Conservation (phyloP, 2,888 invertebrate genomes). For the Dryomyza anilis region DNA sequence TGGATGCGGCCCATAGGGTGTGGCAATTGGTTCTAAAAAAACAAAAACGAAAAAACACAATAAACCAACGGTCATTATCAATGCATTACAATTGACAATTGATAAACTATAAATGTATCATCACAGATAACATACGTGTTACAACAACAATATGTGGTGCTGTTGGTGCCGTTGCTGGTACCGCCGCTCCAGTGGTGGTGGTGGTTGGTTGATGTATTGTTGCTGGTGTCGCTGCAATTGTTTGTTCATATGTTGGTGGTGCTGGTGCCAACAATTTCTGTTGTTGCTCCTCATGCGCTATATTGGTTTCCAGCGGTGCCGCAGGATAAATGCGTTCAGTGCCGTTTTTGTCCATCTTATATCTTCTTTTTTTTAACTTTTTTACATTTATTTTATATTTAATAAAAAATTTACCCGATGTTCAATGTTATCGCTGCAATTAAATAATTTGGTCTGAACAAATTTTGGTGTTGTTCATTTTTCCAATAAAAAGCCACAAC, state of each 20-base stretch:
- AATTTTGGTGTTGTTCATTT: neutral
- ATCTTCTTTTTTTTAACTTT: too few species aligned
- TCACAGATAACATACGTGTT: slow-evolving; percentile 29
- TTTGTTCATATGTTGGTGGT: slow-evolving; percentile 49
- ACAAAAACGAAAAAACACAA: too few species aligned
- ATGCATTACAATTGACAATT: too few species aligned
- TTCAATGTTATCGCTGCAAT: too few species aligned
- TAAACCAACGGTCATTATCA: too few species aligned
- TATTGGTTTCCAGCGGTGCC: slow-evolving; percentile 37
- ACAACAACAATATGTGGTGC: slow-evolving; percentile 44
- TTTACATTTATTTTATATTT: too few species aligned
- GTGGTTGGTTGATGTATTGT: slow-evolving; percentile 27
- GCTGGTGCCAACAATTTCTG: slow-evolving; percentile 38
- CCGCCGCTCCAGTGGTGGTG: slow-evolving; percentile 29
- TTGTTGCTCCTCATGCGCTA: slow-evolving; percentile 34
- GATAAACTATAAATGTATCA: too few species aligned
- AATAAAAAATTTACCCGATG: too few species aligned
- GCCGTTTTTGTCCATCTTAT: slow-evolving; percentile 29
- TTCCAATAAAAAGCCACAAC: too few species aligned
- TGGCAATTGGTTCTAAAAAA: slow-evolving; percentile 32
- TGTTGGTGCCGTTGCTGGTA: slow-evolving; percentile 30
- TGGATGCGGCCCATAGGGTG: slow-evolving; percentile 61
- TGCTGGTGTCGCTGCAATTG: slow-evolving; percentile 32
- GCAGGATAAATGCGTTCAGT: slow-evolving; percentile 42
- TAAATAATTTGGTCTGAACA: neutral